Base-by-base conservation (phyloP, 2,797 vertebrate species). In the Acomys russatus region DNA sequence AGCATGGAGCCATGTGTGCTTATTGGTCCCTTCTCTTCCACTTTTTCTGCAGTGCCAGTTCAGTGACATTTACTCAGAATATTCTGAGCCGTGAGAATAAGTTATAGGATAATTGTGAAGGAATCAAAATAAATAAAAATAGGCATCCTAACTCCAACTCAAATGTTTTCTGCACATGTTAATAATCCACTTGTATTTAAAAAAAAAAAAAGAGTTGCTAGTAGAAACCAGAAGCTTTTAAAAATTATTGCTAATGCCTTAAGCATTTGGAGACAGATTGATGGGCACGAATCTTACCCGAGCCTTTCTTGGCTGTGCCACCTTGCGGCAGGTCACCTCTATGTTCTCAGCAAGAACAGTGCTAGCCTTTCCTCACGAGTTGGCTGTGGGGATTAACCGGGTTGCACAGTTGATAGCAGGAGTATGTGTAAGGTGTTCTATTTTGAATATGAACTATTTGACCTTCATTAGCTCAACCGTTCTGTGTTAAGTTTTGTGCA, bases 61-160 rank as follows among this genome's bases (percentile, higher is more conserved):
- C 30, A 23, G 23, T 71, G 54, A 74, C 12, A 49, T 66, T 14
- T 44, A 38, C 22, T 83, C 18, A 51, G 4, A 90, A 74, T 51
- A 56, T 28, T 22, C 64, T 30, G 6, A 30, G 8, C 89, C 54
- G 86, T 79, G 70, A 63, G 11, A 64, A 33, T 49, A 70, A 77
- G 49, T 85, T 35, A 35, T 35, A 25, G 64, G 44, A 35, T 71
- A n/a, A 70, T 70, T 86, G 20, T 54, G 20, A 91, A 35, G 51
- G 35, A 68, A 77, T 79, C 54, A 94, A 92, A 63, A 20, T 76
- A 84, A 86, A 63, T 56, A 61, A 86, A 82, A 77, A 20, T 84
- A 84, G 25, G 56, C 51, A 7, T 89, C 23, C 38, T 49, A 54
- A 9, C 73, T 49, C 68, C 25, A 56, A 30, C 3, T 22, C 23